Base-by-base conservation (phyloP, 2,888 invertebrate genomes). In the Tubulanus polymorphus region DNA sequence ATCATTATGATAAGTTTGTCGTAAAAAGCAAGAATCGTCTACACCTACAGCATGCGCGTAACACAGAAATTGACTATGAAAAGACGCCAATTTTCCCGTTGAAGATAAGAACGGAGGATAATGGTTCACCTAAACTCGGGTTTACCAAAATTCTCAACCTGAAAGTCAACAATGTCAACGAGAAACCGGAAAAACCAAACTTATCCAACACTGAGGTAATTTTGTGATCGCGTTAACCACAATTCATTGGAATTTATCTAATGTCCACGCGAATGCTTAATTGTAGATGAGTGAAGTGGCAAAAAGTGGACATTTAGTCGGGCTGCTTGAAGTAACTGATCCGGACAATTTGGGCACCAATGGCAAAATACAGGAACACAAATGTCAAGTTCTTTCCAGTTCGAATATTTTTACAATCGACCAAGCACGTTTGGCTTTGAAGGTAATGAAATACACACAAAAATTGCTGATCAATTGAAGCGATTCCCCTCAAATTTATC, bases 121-220 rank as follows among this genome's bases (percentile, higher is more conserved):
- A 53, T 54, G 67, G 65, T 2, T 26, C 12, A 1, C 63, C 63
- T 1, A 51, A 57, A 1, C 27, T 57, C 45, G 55, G 54, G 15
- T 55, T 60, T 12, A 58, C 55, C 8, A 65, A 66, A 47, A 56
- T 55, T 5, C 63, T 68, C 28, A 55, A n/a, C 8, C 57, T 68
- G 35, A 51, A 41, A 2, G 66, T 68, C 12, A 30, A n/a, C n/a
- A 54, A 68, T 52, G 48, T 63, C 10, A 67, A 68, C 53, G 68
- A 68, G 53, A 53, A 52, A 20, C 68, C 68, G 10, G 51, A 54
- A 2, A 51, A 62, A 2, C 65, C 67, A 23, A 20, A 37, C 8
- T 28, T 68, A n/a, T 59, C 60, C 10, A 62, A 60, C 12, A 46
- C 30, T 41, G 63, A 67, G 60, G 68, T 68, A 54, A 28, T 47